Conservation (phyloP, 2,797 vertebrate species). For the Rhynchonycteris naso region DNA sequence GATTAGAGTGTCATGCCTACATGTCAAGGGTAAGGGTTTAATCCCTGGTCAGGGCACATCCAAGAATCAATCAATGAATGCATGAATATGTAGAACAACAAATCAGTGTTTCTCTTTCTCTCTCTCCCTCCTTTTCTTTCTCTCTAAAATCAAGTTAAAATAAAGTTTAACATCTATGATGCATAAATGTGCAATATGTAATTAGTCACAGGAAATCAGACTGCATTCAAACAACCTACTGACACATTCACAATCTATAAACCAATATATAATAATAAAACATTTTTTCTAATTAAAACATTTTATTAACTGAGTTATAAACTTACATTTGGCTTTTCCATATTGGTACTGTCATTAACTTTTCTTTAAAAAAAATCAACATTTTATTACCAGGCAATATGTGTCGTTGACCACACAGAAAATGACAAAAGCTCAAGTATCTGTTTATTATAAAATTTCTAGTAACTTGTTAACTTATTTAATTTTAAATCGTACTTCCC, state of each 20-base stretch:
- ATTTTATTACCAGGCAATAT: slow-evolving; percentile 41
- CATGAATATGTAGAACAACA: too few species aligned
- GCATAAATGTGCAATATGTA: neutral
- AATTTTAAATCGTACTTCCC: slow-evolving; percentile 42
- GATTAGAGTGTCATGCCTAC: too few species aligned
- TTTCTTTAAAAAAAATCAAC: slow-evolving; percentile 38
- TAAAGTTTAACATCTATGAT: neutral
- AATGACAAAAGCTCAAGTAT: slow-evolving; percentile 29
- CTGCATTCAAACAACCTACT: slow-evolving; percentile 14
- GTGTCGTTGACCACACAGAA: neutral
- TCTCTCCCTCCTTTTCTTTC: too few species aligned
- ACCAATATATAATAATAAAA: neutral
- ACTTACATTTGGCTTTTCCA: slow-evolving; percentile 46
- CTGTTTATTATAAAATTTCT: slow-evolving; percentile 55
- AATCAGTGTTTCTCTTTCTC: too few species aligned
- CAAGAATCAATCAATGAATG: too few species aligned
- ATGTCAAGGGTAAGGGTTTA: too few species aligned
- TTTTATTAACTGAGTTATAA: slow-evolving; percentile 33
- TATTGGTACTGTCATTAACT: neutral
- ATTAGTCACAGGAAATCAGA: neutral
- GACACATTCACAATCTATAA: neutral
- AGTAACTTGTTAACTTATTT: slow-evolving; percentile 2
- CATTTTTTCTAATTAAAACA: slow-evolving; percentile 37
- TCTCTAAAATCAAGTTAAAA: too few species aligned
- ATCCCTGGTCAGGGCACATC: too few species aligned